Conservation (phyloP, 1,140 invertebrate genomes). For the Whitmania pigra region DNA sequence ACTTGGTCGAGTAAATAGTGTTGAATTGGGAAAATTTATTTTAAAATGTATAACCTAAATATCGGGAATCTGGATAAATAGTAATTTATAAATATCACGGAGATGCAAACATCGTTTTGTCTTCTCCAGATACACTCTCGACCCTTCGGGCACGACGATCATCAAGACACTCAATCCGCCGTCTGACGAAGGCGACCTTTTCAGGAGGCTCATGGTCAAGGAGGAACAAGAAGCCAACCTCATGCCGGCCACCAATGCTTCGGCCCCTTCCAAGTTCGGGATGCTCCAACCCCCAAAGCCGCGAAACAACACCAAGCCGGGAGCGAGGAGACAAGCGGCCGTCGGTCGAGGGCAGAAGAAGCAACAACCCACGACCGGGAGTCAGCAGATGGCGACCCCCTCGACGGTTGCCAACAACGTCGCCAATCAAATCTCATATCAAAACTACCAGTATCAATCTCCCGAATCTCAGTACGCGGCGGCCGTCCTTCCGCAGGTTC, state of each 20-base stretch:
- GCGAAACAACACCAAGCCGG: background rate
- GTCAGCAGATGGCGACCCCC: background rate
- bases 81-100: too few species aligned
- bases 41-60: too few species aligned
- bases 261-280: background rate
- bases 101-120: too few species aligned
- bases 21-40: too few species aligned
- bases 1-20: too few species aligned
- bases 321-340: background rate
- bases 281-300: background rate
- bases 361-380: background rate
- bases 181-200: background rate
- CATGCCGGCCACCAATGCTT: background rate
- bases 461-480: too few species aligned
- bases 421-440: too few species aligned
- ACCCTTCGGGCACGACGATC: background rate
- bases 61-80: too few species aligned
- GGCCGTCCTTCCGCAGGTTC: too few species aligned
- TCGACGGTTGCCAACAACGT: background rate
- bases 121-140: background rate
- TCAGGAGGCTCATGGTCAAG: background rate
- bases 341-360: background rate
- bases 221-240: constrained; percentile 6
- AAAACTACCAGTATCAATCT: too few species aligned
- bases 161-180: background rate